Conservation (phyloP, 2,888 invertebrate genomes). For the Apoda limacodes region DNA sequence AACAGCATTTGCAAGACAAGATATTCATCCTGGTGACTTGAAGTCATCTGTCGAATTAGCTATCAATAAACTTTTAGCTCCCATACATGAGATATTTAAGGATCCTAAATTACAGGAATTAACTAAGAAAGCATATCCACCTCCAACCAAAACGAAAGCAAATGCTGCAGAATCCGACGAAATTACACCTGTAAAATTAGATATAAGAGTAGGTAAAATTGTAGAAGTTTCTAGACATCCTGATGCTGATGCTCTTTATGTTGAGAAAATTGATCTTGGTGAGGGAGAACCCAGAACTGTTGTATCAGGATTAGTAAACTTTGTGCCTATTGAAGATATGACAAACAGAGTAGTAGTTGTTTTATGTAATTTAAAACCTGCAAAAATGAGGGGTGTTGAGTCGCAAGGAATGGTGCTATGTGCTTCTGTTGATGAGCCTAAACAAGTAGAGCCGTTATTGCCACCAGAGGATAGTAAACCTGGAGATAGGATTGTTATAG, state of each 20-base stretch:
- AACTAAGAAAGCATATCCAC: conserved; percentile 86
- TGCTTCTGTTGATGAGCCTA: conserved; percentile 84
- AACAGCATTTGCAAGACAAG: conserved; percentile 81
- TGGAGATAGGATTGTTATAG: conserved; percentile 87
- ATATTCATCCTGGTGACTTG: conserved; percentile 94
- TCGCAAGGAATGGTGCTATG: conserved; percentile 96
- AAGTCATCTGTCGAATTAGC: conserved; percentile 86
- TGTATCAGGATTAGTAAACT: conserved; percentile 93
- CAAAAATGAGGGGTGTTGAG: conserved; percentile 93
- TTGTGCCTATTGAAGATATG: conserved; percentile 91
- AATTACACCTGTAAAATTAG: conserved; percentile 80
- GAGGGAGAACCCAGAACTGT: conserved; percentile 77
- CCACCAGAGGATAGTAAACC: conserved; percentile 81
- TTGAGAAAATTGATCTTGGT: conserved; percentile 94
- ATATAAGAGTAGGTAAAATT: conserved; percentile 90
- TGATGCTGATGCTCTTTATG: conserved; percentile 91
- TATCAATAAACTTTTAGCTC: conserved; percentile 88
- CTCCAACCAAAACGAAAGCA: conserved; percentile 72
- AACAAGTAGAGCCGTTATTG: conserved; percentile 86
- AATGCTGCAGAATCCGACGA: conserved; percentile 57
- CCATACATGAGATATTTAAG: conserved; percentile 88
- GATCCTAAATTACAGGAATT: conserved; percentile 83
- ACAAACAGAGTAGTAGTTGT: conserved; percentile 90
- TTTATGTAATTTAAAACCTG: conserved; percentile 95
- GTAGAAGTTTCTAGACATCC: conserved; percentile 87